Evolutionary conservation across 2,797 vertebrate genomes (phyloP).

Genomic region (Eospalax fontanierii): DNA sequence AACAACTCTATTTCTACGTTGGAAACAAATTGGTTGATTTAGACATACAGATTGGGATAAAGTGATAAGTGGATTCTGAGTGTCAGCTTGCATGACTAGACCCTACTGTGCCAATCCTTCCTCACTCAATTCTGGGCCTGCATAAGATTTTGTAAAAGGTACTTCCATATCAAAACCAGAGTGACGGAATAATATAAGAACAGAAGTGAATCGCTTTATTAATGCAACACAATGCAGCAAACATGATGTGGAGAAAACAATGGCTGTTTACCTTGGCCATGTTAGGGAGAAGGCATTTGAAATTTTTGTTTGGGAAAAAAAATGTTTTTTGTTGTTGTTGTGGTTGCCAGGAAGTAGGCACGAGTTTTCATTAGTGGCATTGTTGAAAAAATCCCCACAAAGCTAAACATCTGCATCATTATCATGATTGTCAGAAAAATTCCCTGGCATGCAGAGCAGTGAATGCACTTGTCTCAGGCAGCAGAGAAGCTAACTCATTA

Average conservation of each 20-base stretch:
- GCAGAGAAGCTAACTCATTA: constrained; percentile 76
- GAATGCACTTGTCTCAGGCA: constrained; percentile 60
- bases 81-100: neutral
- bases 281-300: constrained; percentile 78
- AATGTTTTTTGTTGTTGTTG: constrained; percentile 26
- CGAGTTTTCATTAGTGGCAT: constrained; percentile 78
- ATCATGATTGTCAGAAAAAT: constrained; percentile 81
- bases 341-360: constrained; percentile 77
- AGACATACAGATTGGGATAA: neutral
- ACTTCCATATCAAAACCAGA: neutral
- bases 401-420: constrained; percentile 84
- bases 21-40: constrained; percentile 10
- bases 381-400: constrained; percentile 74
- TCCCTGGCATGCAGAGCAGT: constrained; percentile 62
- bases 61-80: neutral
- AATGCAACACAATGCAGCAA: constrained; percentile 68
- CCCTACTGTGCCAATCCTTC: neutral
- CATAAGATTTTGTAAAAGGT: constrained; percentile 15
- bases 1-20: constrained; percentile 37
- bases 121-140: neutral
- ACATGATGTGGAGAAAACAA: constrained; percentile 81
- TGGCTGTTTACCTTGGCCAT: constrained; percentile 80
- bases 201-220: constrained; percentile 59
- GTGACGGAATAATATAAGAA: neutral
- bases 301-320: constrained; percentile 77